A percentile compares a stretch with the other conserved stretches of the same genome.
These are phyloP conservation scores for Aythya baeri DNA, from an alignment of 2,113 vertebrate genomes.

Conservation along the genomic window DNA sequence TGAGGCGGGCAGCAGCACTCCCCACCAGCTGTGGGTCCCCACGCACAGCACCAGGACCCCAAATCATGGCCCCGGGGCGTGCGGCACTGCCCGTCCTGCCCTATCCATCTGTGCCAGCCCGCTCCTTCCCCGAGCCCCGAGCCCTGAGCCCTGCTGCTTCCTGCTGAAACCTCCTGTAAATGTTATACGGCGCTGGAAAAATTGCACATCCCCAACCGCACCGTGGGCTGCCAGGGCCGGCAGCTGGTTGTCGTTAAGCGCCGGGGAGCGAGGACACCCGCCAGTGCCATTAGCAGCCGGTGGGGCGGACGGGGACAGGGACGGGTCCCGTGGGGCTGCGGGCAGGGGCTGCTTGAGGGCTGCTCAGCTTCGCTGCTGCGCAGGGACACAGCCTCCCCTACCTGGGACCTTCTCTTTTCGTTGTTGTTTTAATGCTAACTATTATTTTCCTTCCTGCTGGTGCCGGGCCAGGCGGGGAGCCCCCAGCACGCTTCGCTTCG, in stretches of 20 bases:
- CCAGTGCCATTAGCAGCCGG: background rate
- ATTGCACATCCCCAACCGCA: background rate
- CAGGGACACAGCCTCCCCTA: background rate
- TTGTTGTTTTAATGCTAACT: background rate
- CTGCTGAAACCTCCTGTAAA: background rate
- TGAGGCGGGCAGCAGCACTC: too few relatives aligned
- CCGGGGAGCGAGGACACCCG: background rate
- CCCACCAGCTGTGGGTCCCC: background rate
- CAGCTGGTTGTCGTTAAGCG: slow-evolving; percentile 21
- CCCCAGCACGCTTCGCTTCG: background rate
- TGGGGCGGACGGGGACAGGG: background rate
- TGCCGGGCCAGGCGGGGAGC: background rate
- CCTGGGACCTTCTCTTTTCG: background rate
- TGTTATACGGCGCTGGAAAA: background rate
- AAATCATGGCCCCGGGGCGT: background rate
- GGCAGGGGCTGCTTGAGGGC: background rate
- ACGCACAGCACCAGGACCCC: background rate
- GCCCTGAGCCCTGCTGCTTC: background rate
- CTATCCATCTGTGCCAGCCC: background rate
- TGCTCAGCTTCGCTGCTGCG: background rate
- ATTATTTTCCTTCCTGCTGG: background rate
- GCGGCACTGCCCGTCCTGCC: background rate
- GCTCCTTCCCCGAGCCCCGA: background rate
- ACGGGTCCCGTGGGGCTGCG: background rate
- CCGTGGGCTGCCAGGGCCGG: fast-evolving